These are phyloP conservation scores for Nemoura dubitans DNA, from an alignment of 2,888 invertebrate genomes.

Conservation along the genomic window DNA sequence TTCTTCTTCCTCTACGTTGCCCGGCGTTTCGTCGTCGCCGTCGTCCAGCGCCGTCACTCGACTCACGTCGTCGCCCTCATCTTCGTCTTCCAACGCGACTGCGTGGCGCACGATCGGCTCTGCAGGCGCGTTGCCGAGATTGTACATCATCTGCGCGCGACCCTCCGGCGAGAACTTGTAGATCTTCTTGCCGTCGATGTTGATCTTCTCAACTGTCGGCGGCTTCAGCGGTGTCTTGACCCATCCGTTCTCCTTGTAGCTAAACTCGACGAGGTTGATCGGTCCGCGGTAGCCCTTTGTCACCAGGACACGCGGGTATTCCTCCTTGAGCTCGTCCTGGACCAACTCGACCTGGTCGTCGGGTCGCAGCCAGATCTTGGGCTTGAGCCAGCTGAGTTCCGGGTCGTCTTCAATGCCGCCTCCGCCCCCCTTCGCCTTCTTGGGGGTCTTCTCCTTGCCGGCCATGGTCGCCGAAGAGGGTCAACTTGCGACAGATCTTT, in stretches of 20 bases:
- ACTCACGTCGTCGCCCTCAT: background rate
- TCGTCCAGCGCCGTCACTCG: background rate
- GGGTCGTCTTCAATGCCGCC: background rate
- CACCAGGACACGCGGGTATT: constrained; percentile 77
- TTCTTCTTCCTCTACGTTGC: background rate
- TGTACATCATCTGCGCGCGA: background rate
- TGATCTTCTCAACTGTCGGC: constrained; percentile 62
- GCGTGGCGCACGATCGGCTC: background rate
- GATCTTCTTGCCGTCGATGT: constrained; percentile 65
- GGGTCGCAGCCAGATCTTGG: constrained; percentile 66
- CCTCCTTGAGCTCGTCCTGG: constrained; percentile 85
- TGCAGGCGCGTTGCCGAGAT: background rate
- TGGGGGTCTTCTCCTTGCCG: background rate
- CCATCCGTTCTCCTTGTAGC: constrained; percentile 75
- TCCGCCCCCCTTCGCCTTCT: background rate
- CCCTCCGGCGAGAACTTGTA: constrained; percentile 8
- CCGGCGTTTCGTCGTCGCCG: background rate
- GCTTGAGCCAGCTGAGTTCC: background rate
- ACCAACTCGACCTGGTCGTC: constrained; percentile 80
- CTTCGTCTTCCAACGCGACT: background rate
- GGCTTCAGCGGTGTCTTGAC: constrained; percentile 63
- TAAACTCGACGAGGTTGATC: constrained; percentile 83
- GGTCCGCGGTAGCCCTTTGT: constrained; percentile 80
- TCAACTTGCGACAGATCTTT: too few species aligned
- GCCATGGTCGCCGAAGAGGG: background rate